phyloP scores from a whole-genome alignment of 2,113 vertebrate species.

The Solenodon paradoxus region DNA sequence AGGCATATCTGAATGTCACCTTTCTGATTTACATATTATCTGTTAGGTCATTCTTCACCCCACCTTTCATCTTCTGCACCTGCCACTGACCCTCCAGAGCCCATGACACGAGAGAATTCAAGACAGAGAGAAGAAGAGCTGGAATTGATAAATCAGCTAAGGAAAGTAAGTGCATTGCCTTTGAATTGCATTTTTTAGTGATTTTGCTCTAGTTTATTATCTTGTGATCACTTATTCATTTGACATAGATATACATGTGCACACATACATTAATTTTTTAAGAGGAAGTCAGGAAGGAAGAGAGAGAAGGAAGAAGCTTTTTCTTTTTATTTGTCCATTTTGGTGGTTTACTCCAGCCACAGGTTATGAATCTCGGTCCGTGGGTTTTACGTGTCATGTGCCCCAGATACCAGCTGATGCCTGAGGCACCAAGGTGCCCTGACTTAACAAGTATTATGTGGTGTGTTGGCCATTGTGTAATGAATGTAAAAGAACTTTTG shows the following conservation, averaged over 20 bases:
- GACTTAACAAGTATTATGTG: too few relatives aligned
- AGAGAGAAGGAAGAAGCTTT: too few relatives aligned
- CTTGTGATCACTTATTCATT: background rate
- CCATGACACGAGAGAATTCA: slow-evolving; percentile 70
- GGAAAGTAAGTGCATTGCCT: slow-evolving; percentile 86
- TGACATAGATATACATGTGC: too few relatives aligned
- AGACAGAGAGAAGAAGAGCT: slow-evolving; percentile 85
- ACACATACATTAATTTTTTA: too few relatives aligned
- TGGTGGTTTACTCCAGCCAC: too few relatives aligned
- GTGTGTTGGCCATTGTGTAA: background rate
- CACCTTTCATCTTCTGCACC: slow-evolving; percentile 71
- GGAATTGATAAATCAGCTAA: slow-evolving; percentile 90
- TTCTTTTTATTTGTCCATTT: too few relatives aligned
- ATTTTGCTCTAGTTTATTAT: background rate
- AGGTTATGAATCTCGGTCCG: too few relatives aligned
- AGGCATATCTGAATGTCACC: background rate
- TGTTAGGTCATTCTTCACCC: slow-evolving; percentile 76
- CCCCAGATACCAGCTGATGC: too few relatives aligned
- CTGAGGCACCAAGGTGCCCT: too few relatives aligned
- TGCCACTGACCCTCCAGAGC: slow-evolving; percentile 74
- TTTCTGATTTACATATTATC: background rate
- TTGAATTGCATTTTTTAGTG: background rate
- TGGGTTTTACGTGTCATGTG: too few relatives aligned
- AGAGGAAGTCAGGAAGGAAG: too few relatives aligned
- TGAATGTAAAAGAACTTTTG: background rate